Conservation (phyloP, 2,113 vertebrate genomes). For the Gadus chalcogrammus region DNA sequence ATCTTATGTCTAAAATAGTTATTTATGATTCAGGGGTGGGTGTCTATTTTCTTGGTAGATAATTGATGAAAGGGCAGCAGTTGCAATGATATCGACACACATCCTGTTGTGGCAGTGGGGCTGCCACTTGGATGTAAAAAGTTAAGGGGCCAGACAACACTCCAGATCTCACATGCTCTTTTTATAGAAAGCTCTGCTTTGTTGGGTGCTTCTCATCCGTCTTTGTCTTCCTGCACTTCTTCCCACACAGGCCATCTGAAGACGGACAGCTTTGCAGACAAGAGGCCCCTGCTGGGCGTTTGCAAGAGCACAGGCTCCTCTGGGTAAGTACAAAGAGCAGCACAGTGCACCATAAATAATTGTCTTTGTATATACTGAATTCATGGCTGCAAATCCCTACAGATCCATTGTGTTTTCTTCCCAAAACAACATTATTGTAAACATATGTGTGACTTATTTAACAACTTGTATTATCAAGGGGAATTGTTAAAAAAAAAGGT, state of each 20-base stretch:
- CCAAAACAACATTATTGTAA: neutral
- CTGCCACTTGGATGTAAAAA: conserved; percentile 33
- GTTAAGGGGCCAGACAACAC: conserved; percentile 44
- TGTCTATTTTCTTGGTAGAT: conserved; percentile 46
- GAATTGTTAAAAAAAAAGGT: no score
- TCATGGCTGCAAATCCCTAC: no score
- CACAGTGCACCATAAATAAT: conserved; percentile 5
- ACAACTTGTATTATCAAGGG: no score
- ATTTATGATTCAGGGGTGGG: conserved; percentile 9
- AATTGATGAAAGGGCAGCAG: conserved; percentile 65
- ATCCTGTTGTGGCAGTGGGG: conserved; percentile 62
- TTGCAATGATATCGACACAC: conserved; percentile 69
- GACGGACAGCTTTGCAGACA: conserved; percentile 88
- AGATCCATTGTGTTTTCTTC: no score
- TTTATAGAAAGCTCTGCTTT: conserved; percentile 62
- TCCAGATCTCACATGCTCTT: conserved; percentile 44
- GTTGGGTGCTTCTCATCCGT: conserved; percentile 58
- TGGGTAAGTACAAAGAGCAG: conserved; percentile 80
- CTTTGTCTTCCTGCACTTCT: conserved; percentile 46
- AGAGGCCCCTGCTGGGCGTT: conserved; percentile 90
- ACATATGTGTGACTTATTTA: neutral
- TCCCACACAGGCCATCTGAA: conserved; percentile 80
- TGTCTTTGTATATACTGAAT: conserved; percentile 12
- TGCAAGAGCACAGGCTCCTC: conserved; percentile 96
- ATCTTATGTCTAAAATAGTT: conserved; percentile 38